Evolutionary conservation across 1,140 invertebrate species (phyloP).

Genomic region (Agrypnia vestita): DNA sequence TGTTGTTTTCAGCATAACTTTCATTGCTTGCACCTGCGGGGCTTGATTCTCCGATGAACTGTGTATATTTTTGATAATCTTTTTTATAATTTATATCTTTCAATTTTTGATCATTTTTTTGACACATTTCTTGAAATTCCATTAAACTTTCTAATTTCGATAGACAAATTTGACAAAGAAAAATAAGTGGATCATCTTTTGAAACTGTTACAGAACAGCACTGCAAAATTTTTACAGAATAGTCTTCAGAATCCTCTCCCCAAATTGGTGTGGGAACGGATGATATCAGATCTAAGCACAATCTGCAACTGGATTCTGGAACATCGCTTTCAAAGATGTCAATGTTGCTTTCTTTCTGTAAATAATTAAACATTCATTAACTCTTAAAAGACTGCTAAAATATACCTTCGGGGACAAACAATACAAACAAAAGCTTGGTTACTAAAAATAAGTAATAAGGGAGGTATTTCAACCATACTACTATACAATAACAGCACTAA

Average conservation of each 20-base stretch:
- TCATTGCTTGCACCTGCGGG: neutral
- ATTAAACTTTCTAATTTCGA: neutral
- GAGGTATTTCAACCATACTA: too few relatives aligned
- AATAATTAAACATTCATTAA: neutral
- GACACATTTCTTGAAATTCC: constrained; percentile 14
- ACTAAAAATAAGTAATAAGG: too few relatives aligned
- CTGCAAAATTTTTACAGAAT: neutral
- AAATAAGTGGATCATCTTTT: neutral
- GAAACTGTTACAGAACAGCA: neutral
- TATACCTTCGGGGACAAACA: too few relatives aligned
- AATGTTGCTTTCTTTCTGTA: neutral
- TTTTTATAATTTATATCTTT: neutral
- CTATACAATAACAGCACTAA: too few relatives aligned
- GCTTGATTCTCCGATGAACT: neutral
- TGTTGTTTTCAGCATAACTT: neutral
- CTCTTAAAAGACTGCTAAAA: too few relatives aligned
- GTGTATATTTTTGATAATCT: neutral
- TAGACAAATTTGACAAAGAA: constrained; percentile 5
- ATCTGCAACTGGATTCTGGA: neutral
- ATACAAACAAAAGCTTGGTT: too few relatives aligned
- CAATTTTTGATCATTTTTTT: constrained; percentile 13
- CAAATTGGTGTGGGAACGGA: neutral
- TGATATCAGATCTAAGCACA: neutral
- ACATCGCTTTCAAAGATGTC: too few relatives aligned
- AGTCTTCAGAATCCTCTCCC: neutral